Base-by-base conservation (phyloP, 2,113 vertebrate genomes). In the Gracilinanus agilis region DNA sequence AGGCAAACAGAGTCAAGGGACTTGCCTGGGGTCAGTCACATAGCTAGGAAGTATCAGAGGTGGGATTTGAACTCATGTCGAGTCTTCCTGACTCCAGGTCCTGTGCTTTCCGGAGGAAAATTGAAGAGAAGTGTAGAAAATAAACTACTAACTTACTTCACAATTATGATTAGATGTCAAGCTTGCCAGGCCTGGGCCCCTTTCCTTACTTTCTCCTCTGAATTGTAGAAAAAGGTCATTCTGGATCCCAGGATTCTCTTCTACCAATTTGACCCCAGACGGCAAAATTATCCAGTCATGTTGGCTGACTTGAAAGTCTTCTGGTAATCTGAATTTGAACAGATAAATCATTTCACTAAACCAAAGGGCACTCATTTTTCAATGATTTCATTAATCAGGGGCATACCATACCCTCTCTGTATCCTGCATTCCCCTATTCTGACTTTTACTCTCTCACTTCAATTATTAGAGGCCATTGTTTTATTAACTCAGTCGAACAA, bases 361-460 rank as follows among this genome's bases (percentile, higher is more conserved):
- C 40, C 91, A 94, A 89, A 67, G 96, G 49, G 24, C 88, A 53
- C 91, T 75, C 92, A 54, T 0, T 75, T 89, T 56, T 90, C 91
- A 67, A 93, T 23, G 44, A 94, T 83, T 90, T 44, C 94, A 92
- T n/a, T 49, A 10, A 54, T 92, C 34, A 88, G 92, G 58, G 27
- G n/a, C 93, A 21, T 92, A 93, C 24, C 13, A 88, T 89, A n/a
- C 88, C 92, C 56, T 49, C 25, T 44, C 12, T 92, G 24, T 24
- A 56, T 67, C 92, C 9, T 2, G 53, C 8, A 44, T 13, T 67
- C 55, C 92, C 29, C 58, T 21, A 49, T 91, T 91, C 12, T 88
- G 53, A 88, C 5, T 93, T 95, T 92, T 88, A 56, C 40, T 27
- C 53, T n/a, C 55, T 93, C 19, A 61, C 54, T 90, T 92, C 21